phyloP scores from a whole-genome alignment of 2,113 vertebrate species.

The Naja naja region DNA sequence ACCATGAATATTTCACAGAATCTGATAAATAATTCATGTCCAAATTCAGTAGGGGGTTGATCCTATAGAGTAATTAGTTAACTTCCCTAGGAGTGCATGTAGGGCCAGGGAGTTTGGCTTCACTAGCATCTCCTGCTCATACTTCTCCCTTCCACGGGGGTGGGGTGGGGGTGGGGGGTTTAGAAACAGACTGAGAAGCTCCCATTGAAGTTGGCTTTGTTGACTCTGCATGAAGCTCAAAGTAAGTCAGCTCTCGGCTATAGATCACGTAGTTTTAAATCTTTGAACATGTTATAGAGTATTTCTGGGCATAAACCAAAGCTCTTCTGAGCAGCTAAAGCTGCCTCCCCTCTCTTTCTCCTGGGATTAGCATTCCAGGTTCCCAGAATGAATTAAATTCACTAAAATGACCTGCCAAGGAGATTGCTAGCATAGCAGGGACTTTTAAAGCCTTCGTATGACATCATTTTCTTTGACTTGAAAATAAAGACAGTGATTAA shows the following conservation, averaged over 20 bases:
- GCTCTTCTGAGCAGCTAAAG: background rate
- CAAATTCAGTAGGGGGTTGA: background rate
- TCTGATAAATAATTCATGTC: constrained; percentile 6
- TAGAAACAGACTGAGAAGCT: background rate
- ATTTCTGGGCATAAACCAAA: background rate
- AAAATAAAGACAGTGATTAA: background rate
- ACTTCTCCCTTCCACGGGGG: background rate
- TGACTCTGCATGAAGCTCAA: background rate
- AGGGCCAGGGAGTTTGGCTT: background rate
- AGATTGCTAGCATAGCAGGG: background rate
- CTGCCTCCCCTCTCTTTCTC: background rate
- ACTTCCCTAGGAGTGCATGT: background rate
- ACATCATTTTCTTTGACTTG: background rate
- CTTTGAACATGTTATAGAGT: background rate
- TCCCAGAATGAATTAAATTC: background rate
- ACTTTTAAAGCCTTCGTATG: background rate
- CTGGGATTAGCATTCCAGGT: background rate
- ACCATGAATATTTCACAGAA: constrained; percentile 3
- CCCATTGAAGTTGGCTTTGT: background rate
- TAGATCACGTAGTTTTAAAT: background rate
- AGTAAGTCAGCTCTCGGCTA: background rate
- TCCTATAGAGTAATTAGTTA: background rate
- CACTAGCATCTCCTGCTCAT: background rate
- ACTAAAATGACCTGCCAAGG: background rate
- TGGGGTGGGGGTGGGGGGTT: too few species aligned